A percentile compares a stretch with the other conserved stretches of the same genome.
Evolutionary conservation across 2,113 vertebrate genomes (phyloP).

Genomic region (Struthio camelus): DNA sequence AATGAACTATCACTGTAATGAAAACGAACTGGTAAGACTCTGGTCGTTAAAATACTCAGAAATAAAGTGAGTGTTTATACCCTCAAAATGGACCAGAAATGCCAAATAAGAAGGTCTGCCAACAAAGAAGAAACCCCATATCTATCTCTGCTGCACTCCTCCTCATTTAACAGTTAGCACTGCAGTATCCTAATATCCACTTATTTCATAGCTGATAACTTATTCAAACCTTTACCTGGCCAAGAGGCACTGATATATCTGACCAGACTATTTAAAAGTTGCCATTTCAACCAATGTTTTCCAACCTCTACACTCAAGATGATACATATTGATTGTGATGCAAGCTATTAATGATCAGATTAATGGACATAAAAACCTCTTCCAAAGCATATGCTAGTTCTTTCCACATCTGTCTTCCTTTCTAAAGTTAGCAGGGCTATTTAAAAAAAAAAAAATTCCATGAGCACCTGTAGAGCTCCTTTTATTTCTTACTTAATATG

Average conservation of each 20-base stretch:
- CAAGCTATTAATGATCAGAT: not conserved
- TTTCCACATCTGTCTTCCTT: not conserved
- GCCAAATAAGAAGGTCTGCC: not conserved
- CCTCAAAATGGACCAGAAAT: not conserved
- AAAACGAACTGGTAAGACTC: not conserved
- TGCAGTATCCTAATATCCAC: not conserved
- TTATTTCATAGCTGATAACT: fast-evolving
- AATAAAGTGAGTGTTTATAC: not conserved
- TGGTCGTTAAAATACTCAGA: not conserved
- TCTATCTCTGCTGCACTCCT: not conserved
- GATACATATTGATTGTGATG: not conserved
- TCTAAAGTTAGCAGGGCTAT: not conserved
- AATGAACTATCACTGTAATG: not conserved
- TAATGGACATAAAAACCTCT: not conserved
- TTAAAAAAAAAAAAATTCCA: not conserved
- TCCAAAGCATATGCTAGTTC: not conserved
- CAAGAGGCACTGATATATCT: fast-evolving
- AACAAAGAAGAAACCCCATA: not conserved
- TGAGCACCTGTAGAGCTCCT: not conserved
- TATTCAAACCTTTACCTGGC: not conserved
- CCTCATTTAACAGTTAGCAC: not conserved
- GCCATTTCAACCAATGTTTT: not conserved
- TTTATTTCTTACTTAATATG: not conserved
- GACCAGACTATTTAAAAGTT: not conserved
- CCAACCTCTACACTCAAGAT: not conserved